Evolutionary conservation across 2,113 vertebrate species (phyloP).

Genomic region (Pundamilia nyererei): DNA sequence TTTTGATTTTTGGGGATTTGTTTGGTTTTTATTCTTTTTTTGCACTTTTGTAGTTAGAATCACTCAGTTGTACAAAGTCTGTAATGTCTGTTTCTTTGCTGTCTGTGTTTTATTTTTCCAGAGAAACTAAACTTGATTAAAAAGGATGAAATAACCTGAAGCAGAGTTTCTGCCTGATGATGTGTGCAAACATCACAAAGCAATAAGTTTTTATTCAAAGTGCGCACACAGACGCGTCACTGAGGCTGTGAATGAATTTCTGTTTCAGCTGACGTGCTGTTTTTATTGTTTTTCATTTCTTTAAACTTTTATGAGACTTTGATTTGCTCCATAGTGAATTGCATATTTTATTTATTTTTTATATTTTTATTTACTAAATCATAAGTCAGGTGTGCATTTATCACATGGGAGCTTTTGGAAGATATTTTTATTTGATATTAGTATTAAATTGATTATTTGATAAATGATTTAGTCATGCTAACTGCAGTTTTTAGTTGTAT

Average conservation of each 20-base stretch:
- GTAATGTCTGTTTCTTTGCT: slow-evolving; percentile 49
- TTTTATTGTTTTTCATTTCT: neutral
- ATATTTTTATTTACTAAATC: neutral
- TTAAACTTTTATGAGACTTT: neutral
- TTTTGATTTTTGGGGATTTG: neutral
- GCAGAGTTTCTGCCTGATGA: neutral
- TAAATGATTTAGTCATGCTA: neutral
- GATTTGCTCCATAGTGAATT: neutral
- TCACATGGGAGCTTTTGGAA: neutral
- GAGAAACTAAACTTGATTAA: slow-evolving; percentile 61
- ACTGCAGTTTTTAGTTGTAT: neutral
- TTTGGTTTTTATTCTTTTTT: slow-evolving; percentile 22
- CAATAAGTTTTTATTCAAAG: neutral
- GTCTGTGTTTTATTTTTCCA: slow-evolving; percentile 27
- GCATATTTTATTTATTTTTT: neutral
- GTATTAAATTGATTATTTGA: neutral
- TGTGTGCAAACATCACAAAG: neutral
- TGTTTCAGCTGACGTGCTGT: neutral
- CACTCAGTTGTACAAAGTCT: slow-evolving; percentile 38
- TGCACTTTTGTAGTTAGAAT: slow-evolving; percentile 63
- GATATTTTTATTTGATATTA: neutral
- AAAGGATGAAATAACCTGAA: slow-evolving; percentile 34
- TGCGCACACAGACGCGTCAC: neutral
- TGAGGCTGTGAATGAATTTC: neutral
- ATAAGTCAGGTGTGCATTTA: neutral